A percentile compares a stretch with the other conserved stretches of the same genome.
Conservation (phyloP, 2,113 vertebrate genomes). For the Sylvilagus bachmani region DNA sequence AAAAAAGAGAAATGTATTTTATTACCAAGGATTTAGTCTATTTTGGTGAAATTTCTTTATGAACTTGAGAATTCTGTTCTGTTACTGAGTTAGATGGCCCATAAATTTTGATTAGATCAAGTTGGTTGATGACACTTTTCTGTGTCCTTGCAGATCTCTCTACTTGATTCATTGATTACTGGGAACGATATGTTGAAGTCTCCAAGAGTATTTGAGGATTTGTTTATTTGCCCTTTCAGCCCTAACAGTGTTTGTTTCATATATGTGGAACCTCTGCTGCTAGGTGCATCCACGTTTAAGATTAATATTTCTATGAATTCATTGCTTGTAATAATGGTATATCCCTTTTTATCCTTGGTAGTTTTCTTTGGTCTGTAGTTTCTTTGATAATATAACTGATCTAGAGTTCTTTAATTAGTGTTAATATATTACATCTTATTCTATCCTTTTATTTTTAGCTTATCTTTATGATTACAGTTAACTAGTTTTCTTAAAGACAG, state of each 20-base stretch:
- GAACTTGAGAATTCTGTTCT: neutral
- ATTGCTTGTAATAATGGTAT: neutral
- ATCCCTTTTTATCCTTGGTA: slow-evolving; percentile 20
- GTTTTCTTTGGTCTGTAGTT: slow-evolving; percentile 10
- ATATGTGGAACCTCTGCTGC: neutral
- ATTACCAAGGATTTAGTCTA: neutral
- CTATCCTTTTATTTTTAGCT: neutral
- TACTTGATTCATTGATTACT: neutral
- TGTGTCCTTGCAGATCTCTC: neutral
- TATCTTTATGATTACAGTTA: neutral
- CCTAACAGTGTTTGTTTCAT: neutral
- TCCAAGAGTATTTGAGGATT: slow-evolving; percentile 9
- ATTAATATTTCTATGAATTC: slow-evolving; percentile 11
- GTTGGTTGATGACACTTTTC: neutral
- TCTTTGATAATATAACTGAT: neutral
- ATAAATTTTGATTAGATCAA: slow-evolving; percentile 2
- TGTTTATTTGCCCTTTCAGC: neutral
- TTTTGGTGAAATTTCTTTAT: slow-evolving; percentile 16
- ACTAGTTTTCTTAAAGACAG: neutral
- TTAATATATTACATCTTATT: neutral
- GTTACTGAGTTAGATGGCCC: neutral
- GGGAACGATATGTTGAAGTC: neutral
- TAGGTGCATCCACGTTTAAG: neutral
- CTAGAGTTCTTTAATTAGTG: neutral
- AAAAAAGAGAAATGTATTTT: neutral